Evolutionary conservation across 2,113 vertebrate genomes (phyloP).

Genomic region (Mustelus asterias): DNA sequence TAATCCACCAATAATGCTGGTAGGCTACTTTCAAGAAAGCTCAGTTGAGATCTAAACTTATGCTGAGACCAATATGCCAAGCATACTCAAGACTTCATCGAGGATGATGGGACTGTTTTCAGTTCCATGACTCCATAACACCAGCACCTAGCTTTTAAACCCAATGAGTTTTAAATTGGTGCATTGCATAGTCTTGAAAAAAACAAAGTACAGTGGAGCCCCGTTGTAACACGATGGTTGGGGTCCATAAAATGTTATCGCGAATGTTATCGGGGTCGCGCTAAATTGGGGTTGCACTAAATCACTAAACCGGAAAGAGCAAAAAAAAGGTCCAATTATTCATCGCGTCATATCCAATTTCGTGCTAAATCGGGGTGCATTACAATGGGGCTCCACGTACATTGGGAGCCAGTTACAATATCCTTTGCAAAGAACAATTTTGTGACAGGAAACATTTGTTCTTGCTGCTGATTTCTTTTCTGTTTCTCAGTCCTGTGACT

Average conservation of each 20-base stretch:
- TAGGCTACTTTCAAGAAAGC: neutral
- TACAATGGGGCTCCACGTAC: too few species aligned
- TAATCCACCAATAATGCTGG: neutral
- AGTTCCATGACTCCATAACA: neutral
- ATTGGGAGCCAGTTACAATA: neutral
- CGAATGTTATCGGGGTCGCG: too few species aligned
- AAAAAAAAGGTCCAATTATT: too few species aligned
- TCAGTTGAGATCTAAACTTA: neutral
- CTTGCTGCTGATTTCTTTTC: neutral
- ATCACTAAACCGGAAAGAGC: too few species aligned
- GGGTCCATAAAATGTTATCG: too few species aligned
- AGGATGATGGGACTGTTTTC: neutral
- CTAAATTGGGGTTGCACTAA: too few species aligned
- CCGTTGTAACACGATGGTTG: too few species aligned
- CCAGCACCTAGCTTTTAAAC: neutral
- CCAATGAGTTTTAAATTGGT: neutral
- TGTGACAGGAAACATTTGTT: neutral
- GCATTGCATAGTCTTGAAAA: neutral
- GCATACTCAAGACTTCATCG: neutral
- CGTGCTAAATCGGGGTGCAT: too few species aligned
- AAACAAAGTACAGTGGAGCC: too few species aligned
- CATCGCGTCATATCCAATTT: too few species aligned
- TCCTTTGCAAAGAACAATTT: neutral
- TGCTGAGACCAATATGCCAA: neutral
- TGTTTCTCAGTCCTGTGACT: neutral